Conservation (phyloP, 2,888 invertebrate genomes). For the Tachina lurida region DNA sequence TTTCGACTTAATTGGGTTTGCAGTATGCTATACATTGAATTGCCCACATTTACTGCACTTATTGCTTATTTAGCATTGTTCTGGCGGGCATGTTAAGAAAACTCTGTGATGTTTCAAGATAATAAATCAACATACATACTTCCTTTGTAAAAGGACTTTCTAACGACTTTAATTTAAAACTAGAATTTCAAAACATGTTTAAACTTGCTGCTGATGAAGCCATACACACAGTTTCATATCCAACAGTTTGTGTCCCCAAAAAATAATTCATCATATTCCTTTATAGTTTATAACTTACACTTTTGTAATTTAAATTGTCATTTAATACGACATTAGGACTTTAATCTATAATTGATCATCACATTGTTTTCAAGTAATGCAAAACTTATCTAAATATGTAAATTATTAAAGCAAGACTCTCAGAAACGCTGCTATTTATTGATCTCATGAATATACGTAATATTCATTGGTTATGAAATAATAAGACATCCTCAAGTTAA, state of each 20-base stretch:
- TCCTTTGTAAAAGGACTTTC: conserved; percentile 51
- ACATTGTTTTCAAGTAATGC: conserved; percentile 3
- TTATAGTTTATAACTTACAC: conserved; percentile 52
- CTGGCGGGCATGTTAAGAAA: background rate
- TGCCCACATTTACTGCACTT: conserved; percentile 11
- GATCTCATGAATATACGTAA: conserved; percentile 53
- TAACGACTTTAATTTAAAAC: conserved; percentile 52
- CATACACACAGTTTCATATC: conserved; percentile 33
- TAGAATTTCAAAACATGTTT: conserved; percentile 43
- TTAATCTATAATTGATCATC: conserved; percentile 69
- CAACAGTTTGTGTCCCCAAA: conserved; percentile 11
- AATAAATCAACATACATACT: conserved; percentile 66
- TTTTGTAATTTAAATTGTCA: conserved; percentile 58
- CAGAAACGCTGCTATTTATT: conserved; percentile 35
- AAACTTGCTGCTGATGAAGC: conserved; percentile 18
- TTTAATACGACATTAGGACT: conserved; percentile 65
- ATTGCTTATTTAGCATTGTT: conserved; percentile 27
- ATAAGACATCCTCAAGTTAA: background rate
- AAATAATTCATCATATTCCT: conserved; percentile 65
- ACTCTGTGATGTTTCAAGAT: conserved; percentile 12
- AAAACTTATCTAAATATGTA: background rate
- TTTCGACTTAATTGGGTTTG: background rate
- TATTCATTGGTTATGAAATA: conserved; percentile 31
- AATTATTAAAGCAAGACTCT: background rate
- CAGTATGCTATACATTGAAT: background rate